Evolutionary conservation across 2,113 vertebrate species (phyloP), one percentile per base, ranked within the genome.

Genomic region (Dendropsophus ebraccatus): DNA sequence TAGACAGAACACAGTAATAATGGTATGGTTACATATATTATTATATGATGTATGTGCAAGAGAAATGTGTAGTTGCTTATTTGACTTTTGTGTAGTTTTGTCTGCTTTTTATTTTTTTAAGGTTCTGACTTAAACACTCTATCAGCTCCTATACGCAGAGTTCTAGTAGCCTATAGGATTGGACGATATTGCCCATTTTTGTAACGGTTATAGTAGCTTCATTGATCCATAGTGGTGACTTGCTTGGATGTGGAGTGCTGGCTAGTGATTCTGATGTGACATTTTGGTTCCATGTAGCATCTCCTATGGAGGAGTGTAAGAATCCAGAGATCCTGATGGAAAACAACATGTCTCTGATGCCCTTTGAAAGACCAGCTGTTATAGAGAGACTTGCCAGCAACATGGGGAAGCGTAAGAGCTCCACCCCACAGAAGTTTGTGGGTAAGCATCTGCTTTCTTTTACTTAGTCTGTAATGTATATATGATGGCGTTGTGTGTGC

Each of bases 341-440:
- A 90, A 92, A 94, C 87, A 95, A 94, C 95, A 93, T 96, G 91
- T 92, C 92, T 92, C 92, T 97, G 93, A 94, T 94, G 88, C 91
- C 96, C 90, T 99, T 98, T 92, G 96, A 99, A 90, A 96, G 97
- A 92, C 97, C 97, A 69, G 97, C 97, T 89, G 97, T 98, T 91
- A 99, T 98, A 92, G 98, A 99, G 94, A 96, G 97, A 91, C 93
- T 99, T 91, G 95, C 96, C 67, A 97, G 94, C 92, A 98, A 95
- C 88, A 95, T 99, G 92, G 97, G 97, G 93, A 99, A 99, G 92
- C 96, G 98, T 94, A 99, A 99, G 96, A 99, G 97, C 94, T 98
- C 97, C 92, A 98, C 96, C 74, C 98, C 98, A 88, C 98, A 99
- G 92, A 99, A 99, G 93, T 99, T 99, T 96, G 96, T 99, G 92